Evolutionary conservation across 2,888 invertebrate genomes (phyloP), one percentile per base, ranked within the genome.

Genomic region (Tenthredo mesomela): DNA sequence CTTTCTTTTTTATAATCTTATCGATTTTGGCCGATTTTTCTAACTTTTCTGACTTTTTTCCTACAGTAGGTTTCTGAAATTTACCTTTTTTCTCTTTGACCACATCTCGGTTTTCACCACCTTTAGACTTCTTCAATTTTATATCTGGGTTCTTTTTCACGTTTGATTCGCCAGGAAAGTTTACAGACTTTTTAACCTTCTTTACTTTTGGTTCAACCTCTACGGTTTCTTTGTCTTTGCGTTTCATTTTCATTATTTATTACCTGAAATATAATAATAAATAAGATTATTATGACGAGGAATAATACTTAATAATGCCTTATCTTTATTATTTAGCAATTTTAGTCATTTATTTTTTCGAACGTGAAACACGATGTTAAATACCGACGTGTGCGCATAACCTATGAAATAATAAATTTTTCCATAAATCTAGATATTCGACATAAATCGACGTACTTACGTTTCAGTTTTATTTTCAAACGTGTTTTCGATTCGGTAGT

Each of bases 41-140:
- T 37, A 80, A 58, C 50, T 86, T 86, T 7, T 86, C 86, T 12
- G 84, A 6, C 18, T 82, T 86, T 33, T 86, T 86, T 10, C 75
- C 82, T 15, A 40, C 65, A 5, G 82, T 84, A 25, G 85, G 75
- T 71, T 87, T 87, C 58, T 88, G 86, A 70, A 88, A 88, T 84
- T 88, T 88, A 33, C 83, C 73, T 58, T 82, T 83, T 40, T 85
- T 84, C 25, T 58, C 47, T 43, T 65, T 65, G 29, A 33, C 2
- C 33, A 61, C 40, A 21, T 29, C 43, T 40, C 78, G 65, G 25
- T 54, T 61, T 7, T 9, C 33, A 9, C 47, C 15, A 0, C 77
- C 15, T 47, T 84, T 77, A 12, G 9, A n/a, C 33, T 75, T 77
- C 54, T 61, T 84, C 33, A 15, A 10, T 65, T 37, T 67, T 18